These are phyloP conservation scores for Campylomormyrus numenius DNA, from an alignment of 2,113 vertebrate species.

Conservation along the genomic window DNA sequence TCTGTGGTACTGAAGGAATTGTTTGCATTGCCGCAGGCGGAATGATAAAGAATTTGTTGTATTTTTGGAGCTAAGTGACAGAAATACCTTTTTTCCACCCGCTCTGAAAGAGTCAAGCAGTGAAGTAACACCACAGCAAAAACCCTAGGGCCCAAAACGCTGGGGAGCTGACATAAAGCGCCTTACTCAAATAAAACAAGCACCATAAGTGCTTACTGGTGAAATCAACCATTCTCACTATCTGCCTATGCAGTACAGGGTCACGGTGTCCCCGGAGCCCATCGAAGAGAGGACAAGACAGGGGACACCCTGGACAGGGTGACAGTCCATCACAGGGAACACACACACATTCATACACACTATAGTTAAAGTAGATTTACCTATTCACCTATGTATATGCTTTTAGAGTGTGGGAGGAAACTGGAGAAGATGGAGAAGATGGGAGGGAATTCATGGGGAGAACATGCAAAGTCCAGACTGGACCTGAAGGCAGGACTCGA, in stretches of 20 bases:
- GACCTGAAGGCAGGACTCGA: background rate
- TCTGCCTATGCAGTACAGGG: background rate
- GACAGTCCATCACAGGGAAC: background rate
- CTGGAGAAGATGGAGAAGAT: background rate
- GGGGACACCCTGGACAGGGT: background rate
- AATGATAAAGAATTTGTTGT: background rate
- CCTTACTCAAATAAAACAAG: background rate
- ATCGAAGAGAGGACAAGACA: background rate
- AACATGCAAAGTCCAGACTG: background rate
- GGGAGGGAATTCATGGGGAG: background rate
- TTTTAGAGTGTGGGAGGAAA: background rate
- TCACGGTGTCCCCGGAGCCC: background rate
- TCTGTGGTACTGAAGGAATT: background rate
- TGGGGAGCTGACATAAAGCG: background rate
- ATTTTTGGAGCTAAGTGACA: conserved; percentile 16
- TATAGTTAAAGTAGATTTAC: background rate
- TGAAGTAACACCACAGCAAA: conserved; percentile 20
- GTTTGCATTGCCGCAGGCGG: background rate
- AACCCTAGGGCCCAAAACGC: background rate
- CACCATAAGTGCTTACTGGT: background rate
- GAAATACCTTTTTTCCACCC: background rate
- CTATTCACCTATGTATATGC: background rate
- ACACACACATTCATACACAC: background rate
- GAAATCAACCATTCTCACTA: background rate
- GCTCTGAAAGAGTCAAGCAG: background rate